These are phyloP conservation scores for Cynopterus sphinx DNA, from an alignment of 2,797 vertebrate genomes.

Conservation along the genomic window DNA sequence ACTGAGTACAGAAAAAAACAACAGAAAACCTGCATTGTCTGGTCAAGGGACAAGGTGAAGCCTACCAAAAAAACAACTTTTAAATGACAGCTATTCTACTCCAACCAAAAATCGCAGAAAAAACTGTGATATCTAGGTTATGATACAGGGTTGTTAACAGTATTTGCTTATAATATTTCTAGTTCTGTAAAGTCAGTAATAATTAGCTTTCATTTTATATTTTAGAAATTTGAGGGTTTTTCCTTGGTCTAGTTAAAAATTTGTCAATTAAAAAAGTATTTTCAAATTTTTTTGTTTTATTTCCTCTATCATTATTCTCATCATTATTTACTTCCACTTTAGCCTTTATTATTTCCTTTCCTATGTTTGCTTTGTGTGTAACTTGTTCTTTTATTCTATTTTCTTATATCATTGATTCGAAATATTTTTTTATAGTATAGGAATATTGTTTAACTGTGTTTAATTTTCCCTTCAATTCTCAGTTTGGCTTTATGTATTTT, in stretches of 20 bases:
- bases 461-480: neutral
- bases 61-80: neutral
- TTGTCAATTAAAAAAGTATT: neutral
- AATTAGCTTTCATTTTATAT: neutral
- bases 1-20: neutral
- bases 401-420: neutral
- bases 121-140: neutral
- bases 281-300: neutral
- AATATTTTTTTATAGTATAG: neutral
- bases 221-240: neutral
- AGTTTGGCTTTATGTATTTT: neutral
- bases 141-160: neutral
- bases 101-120: neutral
- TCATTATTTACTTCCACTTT: neutral
- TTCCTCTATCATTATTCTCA: neutral
- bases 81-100: neutral
- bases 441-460: neutral
- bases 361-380: neutral
- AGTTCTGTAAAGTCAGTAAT: neutral
- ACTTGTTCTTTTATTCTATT: neutral
- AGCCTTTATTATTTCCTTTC: neutral
- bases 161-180: neutral
- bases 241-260: neutral
- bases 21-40: neutral
- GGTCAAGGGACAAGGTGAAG: neutral